A percentile compares a stretch with the other conserved stretches of the same genome.
phyloP scores from a whole-genome alignment of 1,140 invertebrate species.

The Danaus plexippus region DNA sequence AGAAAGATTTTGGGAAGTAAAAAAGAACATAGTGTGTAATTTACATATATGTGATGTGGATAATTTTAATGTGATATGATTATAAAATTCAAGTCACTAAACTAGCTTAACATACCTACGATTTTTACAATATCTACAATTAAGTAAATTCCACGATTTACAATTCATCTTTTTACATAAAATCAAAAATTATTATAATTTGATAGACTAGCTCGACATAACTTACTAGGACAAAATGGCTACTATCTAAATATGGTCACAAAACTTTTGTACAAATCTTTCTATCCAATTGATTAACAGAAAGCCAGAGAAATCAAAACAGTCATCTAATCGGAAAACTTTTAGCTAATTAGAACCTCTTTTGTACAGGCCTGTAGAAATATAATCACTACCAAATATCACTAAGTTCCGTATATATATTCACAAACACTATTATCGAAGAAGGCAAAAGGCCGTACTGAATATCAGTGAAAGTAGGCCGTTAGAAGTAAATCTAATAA shows the following conservation, averaged over 20 bases:
- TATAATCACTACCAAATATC: conserved; percentile 33
- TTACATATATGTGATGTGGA: conserved; percentile 30
- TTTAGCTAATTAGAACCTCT: conserved; percentile 28
- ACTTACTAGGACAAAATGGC: conserved; percentile 63
- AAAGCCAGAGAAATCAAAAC: conserved; percentile 19
- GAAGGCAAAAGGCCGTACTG: conserved; percentile 43
- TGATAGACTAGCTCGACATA: conserved; percentile 61
- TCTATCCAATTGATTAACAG: conserved; percentile 21
- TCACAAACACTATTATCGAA: conserved; percentile 32
- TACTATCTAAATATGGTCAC: conserved; percentile 57
- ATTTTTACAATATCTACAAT: conserved; percentile 68
- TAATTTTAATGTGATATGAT: conserved; percentile 62
- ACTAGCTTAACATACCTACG: conserved; percentile 40
- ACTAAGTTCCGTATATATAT: conserved; percentile 21
- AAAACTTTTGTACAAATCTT: conserved; percentile 57
- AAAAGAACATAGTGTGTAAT: conserved; percentile 12
- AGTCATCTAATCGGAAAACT: conserved; percentile 27
- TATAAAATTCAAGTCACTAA: conserved; percentile 64
- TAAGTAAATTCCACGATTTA: conserved; percentile 43
- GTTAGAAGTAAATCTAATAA: conserved; percentile 29
- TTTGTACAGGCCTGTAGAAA: conserved; percentile 48
- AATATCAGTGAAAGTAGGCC: conserved; percentile 41
- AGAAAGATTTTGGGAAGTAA: conserved; percentile 8
- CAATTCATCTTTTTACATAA: conserved; percentile 38
- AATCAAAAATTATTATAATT: conserved; percentile 38